Conservation (phyloP, 2,888 invertebrate species). For the Chesias legatella region DNA sequence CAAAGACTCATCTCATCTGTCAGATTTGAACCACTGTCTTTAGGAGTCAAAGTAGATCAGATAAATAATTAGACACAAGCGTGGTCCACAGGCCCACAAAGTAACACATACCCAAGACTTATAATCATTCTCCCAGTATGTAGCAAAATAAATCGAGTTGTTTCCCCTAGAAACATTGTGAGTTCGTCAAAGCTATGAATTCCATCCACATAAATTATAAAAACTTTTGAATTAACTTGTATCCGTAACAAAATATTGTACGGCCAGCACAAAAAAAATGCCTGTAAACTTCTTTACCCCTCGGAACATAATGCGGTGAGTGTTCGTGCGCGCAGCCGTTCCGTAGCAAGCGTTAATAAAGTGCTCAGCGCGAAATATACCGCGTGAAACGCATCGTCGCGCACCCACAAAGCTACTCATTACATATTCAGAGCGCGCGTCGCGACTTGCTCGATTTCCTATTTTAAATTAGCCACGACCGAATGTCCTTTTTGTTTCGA, state of each 20-base stretch:
- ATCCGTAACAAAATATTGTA: constrained; percentile 8
- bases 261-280: constrained; percentile 20
- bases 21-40: too few species aligned
- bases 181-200: too few species aligned
- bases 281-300: constrained; percentile 19
- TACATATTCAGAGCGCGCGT: constrained; percentile 61
- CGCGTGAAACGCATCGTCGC: constrained; percentile 66
- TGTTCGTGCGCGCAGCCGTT: constrained; percentile 41
- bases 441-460: constrained; percentile 69
- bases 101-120: too few species aligned
- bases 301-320: constrained; percentile 37
- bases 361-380: constrained; percentile 58
- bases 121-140: too few species aligned
- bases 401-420: constrained; percentile 70
- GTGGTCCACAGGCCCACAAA: too few species aligned
- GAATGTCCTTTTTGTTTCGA: constrained; percentile 75
- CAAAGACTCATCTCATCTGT: too few species aligned
- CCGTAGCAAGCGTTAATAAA: constrained; percentile 59
- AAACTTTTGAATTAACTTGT: too few species aligned
- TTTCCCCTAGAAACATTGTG: too few species aligned
- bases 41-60: too few species aligned
- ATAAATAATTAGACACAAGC: too few species aligned
- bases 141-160: too few species aligned
- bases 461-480: constrained; percentile 77
- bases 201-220: too few species aligned